phyloP scores from a whole-genome alignment of 1,140 invertebrate species.

The Plodia interpunctella region DNA sequence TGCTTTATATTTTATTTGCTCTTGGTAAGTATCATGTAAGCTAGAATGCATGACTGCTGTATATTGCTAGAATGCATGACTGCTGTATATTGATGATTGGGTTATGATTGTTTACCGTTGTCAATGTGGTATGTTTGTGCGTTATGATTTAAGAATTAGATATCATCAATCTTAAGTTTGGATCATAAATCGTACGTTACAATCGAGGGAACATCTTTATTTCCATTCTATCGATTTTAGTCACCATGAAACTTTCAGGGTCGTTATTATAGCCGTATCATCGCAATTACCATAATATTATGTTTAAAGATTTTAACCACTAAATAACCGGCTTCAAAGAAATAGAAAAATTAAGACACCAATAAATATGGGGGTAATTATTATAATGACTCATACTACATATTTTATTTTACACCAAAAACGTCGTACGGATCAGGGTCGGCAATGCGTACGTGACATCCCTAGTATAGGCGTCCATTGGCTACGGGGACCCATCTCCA shows the following conservation, averaged over 20 bases:
- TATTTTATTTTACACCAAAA: no score
- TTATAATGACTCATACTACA: no score
- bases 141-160: constrained; percentile 2
- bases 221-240: background rate
- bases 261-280: background rate
- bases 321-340: no score
- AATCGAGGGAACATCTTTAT: background rate
- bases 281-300: background rate
- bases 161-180: background rate
- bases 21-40: constrained; percentile 27
- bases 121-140: constrained; percentile 12
- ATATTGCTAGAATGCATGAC: constrained; percentile 19
- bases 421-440: no score
- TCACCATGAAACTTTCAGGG: background rate
- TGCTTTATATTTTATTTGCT: constrained; percentile 38
- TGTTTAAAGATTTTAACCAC: no score
- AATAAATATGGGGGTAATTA: no score
- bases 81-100: constrained; percentile 16
- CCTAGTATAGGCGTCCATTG: no score
- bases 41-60: constrained; percentile 21
- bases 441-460: no score
- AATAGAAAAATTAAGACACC: no score
- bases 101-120: constrained; percentile 16
- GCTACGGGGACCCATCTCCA: no score
- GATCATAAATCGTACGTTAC: background rate